phyloP scores from a whole-genome alignment of 37 sponge, comb jelly and placozoan genomes.

The Beroe forskalii region DNA sequence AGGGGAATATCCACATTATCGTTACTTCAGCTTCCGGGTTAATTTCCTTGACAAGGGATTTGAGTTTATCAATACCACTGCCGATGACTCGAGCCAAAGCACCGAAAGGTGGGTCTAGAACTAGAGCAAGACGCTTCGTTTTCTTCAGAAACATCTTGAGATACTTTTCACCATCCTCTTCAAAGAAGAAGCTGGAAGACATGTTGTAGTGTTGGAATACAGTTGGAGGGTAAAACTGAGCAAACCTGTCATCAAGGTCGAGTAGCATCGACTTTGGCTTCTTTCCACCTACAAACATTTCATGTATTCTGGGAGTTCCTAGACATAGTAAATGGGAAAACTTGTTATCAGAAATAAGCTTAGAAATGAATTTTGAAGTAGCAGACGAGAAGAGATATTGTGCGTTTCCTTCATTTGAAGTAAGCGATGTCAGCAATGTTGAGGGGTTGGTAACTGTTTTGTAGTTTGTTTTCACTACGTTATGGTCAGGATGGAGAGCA shows the following conservation, averaged over 20 bases:
- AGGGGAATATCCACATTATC: conserved; percentile 28
- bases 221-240: conserved; percentile 58
- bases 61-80: neutral
- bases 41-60: conserved; percentile 1
- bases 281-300: conserved; percentile 37
- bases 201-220: conserved; percentile 53
- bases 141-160: conserved; percentile 46
- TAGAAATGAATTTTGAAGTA: conserved; percentile 15
- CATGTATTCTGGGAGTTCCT: conserved; percentile 37
- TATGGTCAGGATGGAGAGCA: conserved; percentile 11
- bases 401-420: conserved; percentile 41
- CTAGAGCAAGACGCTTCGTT: neutral
- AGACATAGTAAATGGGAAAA: conserved; percentile 35
- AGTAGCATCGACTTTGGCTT: conserved; percentile 58
- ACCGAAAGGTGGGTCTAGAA: conserved; percentile 33
- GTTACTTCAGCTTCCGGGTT: conserved; percentile 12
- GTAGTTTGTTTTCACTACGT: conserved; percentile 19
- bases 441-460: conserved; percentile 21
- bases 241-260: conserved; percentile 42
- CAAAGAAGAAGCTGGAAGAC: conserved; percentile 46
- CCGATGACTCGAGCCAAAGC: conserved; percentile 45
- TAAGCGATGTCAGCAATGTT: neutral
- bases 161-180: conserved; percentile 54
- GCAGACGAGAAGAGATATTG: conserved; percentile 21
- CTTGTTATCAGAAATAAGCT: neutral